These are phyloP conservation scores for Archaeoteleia sp. DNA, from an alignment of 2,888 invertebrate genomes.

Conservation along the genomic window DNA sequence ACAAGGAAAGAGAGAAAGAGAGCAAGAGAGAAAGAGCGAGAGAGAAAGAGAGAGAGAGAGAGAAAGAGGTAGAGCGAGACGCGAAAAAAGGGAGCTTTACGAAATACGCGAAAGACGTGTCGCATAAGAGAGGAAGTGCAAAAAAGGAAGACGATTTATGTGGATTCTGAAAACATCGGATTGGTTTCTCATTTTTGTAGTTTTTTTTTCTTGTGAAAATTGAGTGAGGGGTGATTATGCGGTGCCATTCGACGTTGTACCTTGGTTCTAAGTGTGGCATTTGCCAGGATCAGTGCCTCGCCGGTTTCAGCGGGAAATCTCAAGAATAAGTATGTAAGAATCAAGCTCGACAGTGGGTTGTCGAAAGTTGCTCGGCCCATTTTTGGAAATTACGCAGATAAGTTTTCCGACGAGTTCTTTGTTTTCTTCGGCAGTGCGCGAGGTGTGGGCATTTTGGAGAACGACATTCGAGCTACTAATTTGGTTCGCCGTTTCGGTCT, in stretches of 20 bases:
- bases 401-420: no score
- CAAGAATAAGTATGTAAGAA: neutral
- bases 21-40: constrained; percentile 14
- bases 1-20: constrained; percentile 17
- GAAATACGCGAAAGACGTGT: constrained; percentile 9
- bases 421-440: no score
- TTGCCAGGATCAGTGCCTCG: constrained; percentile 11
- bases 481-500: neutral
- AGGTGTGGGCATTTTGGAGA: constrained; percentile 2
- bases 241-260: constrained; percentile 14
- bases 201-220: neutral
- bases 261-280: constrained; percentile 12
- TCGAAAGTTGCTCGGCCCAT: constrained; percentile 5
- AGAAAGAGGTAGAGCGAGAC: neutral
- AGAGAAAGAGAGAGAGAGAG: constrained; percentile 12
- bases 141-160: neutral
- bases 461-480: neutral
- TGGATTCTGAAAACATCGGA: constrained; percentile 9
- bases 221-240: constrained; percentile 31
- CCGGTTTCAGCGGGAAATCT: constrained; percentile 12
- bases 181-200: neutral
- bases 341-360: neutral
- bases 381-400: constrained; percentile 4
- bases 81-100: constrained; percentile 6
- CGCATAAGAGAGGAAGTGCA: neutral